Evolutionary conservation across 2,888 invertebrate genomes (phyloP).

Genomic region (Teleogryllus oceanicus): DNA sequence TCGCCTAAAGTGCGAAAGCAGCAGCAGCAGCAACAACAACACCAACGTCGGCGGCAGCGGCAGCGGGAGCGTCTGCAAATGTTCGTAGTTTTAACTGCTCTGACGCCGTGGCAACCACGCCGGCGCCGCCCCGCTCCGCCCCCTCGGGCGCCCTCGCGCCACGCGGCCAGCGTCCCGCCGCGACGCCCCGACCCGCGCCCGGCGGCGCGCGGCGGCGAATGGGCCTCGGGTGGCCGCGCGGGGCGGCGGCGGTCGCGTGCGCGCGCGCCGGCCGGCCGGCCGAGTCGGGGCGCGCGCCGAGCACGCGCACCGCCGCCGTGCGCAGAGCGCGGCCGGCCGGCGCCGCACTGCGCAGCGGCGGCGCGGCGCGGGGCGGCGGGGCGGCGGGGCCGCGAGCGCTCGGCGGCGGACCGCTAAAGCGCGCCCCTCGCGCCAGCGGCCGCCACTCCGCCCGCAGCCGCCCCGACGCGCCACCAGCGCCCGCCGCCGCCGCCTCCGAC

Average conservation of each 20-base stretch:
- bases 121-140: no score
- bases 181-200: background rate
- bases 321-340: background rate
- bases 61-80: no score
- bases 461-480: background rate
- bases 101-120: no score
- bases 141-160: no score
- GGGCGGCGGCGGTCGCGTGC: background rate
- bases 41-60: no score
- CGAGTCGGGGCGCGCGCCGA: background rate
- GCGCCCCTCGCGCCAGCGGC: background rate
- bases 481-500: background rate
- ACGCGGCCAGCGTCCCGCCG: no score
- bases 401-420: background rate
- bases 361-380: background rate
- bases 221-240: background rate
- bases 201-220: no score
- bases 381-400: conserved; percentile 4
- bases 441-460: background rate
- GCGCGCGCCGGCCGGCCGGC: background rate
- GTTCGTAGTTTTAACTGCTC: no score
- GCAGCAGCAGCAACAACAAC: no score
- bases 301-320: background rate
- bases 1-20: no score
- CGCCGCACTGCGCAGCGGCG: background rate